Evolutionary conservation across 2,797 vertebrate genomes (phyloP), one percentile per base, ranked within the genome.

Genomic region (Neoniphon sammara): DNA sequence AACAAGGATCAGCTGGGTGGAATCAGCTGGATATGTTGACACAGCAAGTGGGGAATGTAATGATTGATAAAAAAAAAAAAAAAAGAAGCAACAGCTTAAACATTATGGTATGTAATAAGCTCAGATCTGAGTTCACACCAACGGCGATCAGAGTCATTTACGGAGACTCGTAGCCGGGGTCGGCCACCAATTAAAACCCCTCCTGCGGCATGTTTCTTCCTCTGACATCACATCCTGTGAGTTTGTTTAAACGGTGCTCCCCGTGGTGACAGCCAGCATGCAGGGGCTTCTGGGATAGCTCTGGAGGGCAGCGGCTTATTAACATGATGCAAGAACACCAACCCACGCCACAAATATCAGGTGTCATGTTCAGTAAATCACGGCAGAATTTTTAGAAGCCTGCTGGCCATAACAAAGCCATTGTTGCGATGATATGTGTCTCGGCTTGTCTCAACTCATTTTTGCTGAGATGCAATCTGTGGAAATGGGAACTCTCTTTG

Each of bases 141-240:
- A 67, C 17, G 39, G 52, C 65, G 73, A 83, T 83, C 75, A 70
- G 64, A 73, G 23, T 73, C 30, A 62, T 77, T 78, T 67, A 21
- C 20, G 49, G 10, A 17, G n/a, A 11, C 64, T 65, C n/a, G n/a
- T 31, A 14, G 46, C 70, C 50, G 72, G 79, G 69, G 55, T 78
- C n/a, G 21, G 30, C 49, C 47, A 72, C 76, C 47, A 75, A 73
- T 86, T 62, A 39, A 66, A 76, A 2, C n/a, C 31, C 59, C 60
- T 80, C 70, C 81, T 36, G 58, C n/a, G 8, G 58, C 53, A 66
- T 0, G 3, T 39, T 21, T 58, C 57, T 58, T 62, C 34, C 54
- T 72, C 69, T 86, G 79, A 89, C 83, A 83, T 89, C 77, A 78
- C 82, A 81, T 87, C 78, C 82, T 80, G 57, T 62, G 25, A 80